Conservation (phyloP, 2,113 vertebrate species). For the Orientallactaga bullata region DNA sequence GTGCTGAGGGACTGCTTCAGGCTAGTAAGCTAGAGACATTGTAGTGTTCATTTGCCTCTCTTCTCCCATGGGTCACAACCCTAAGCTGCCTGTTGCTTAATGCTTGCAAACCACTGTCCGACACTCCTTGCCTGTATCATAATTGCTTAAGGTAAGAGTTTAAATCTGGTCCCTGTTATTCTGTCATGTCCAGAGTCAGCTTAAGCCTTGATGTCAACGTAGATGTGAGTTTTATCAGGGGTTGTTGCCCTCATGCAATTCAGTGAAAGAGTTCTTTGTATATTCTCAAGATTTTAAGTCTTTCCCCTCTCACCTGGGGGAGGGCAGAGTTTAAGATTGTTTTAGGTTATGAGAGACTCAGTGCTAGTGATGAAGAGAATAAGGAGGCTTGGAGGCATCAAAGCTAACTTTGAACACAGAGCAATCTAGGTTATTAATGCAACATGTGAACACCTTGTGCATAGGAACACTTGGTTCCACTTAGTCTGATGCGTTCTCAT, state of each 20-base stretch:
- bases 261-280: constrained; percentile 55
- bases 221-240: background rate
- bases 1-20: background rate
- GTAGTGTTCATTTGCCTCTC: background rate
- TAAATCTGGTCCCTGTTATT: constrained; percentile 31
- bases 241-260: background rate
- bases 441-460: constrained; percentile 7
- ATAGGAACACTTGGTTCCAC: constrained; percentile 47
- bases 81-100: background rate
- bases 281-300: constrained; percentile 48
- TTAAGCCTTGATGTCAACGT: constrained; percentile 4
- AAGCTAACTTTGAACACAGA: constrained; percentile 15
- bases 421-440: constrained; percentile 34
- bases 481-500: constrained; percentile 44
- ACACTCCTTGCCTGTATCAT: background rate
- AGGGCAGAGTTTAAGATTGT: background rate
- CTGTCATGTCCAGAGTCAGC: background rate
- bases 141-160: constrained; percentile 8
- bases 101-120: background rate
- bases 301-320: background rate
- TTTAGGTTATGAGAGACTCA: constrained; percentile 29
- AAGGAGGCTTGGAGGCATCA: background rate
- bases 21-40: background rate
- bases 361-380: constrained; percentile 12
- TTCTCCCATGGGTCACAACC: background rate